Percentiles rank a stretch among this genome's conserved stretches.
These are phyloP conservation scores for Heliconius erato DNA, from an alignment of 2,888 invertebrate species.

Conservation along the genomic window DNA sequence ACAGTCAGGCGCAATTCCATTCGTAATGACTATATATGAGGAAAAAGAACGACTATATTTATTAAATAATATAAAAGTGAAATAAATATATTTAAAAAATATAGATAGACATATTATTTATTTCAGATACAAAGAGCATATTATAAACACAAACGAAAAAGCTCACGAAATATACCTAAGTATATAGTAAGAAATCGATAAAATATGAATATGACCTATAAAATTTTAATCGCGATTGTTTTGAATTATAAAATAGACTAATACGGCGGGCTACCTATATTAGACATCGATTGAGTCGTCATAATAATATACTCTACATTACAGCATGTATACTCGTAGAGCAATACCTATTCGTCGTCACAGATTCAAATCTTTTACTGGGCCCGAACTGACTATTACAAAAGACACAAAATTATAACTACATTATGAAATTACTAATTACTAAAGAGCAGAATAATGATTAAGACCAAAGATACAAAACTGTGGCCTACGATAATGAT, in stretches of 20 bases:
- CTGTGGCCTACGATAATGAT: too few species aligned
- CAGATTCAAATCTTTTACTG: not conserved
- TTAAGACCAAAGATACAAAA: too few species aligned
- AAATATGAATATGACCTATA: not conserved
- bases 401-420: not conserved
- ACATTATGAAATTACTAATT: not conserved
- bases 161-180: not conserved
- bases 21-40: not conserved
- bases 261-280: slow-evolving; percentile 1
- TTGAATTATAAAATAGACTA: slow-evolving; percentile 14
- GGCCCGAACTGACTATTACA: not conserved
- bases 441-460: not conserved
- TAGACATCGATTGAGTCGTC: slow-evolving; percentile 2
- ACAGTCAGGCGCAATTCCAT: too few species aligned
- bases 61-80: not conserved
- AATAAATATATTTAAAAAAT: not conserved
- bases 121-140: not conserved
- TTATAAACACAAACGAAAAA: not conserved
- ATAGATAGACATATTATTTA: not conserved
- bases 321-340: not conserved
- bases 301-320: not conserved
- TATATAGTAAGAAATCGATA: slow-evolving; percentile 15
- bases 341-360: not conserved
- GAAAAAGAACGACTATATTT: not conserved
- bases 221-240: not conserved